Conservation (phyloP, 2,888 invertebrate genomes). For the Seladonia tumulorum region DNA sequence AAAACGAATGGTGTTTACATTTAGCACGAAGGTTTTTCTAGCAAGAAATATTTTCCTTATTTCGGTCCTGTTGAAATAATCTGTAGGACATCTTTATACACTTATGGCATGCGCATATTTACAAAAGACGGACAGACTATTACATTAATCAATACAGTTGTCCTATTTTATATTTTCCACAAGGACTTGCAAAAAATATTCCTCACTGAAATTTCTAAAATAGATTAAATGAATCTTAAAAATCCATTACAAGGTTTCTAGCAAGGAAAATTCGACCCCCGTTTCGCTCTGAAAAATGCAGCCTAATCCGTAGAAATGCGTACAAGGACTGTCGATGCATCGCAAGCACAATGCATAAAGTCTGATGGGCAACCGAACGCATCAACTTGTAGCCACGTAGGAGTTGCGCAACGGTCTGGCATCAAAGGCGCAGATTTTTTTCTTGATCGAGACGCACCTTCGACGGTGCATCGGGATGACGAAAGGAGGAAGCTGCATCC, state of each 20-base stretch:
- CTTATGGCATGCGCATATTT: too few species aligned
- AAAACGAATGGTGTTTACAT: too few species aligned
- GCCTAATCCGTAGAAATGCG: background rate
- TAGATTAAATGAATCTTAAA: too few species aligned
- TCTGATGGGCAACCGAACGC: background rate
- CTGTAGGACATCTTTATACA: too few species aligned
- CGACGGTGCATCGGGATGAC: constrained; percentile 12
- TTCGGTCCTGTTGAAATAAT: too few species aligned
- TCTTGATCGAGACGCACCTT: background rate
- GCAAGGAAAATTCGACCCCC: background rate
- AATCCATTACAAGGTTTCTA: background rate
- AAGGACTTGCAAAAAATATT: too few species aligned
- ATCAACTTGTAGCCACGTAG: background rate
- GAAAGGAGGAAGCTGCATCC: constrained; percentile 33
- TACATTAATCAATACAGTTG: too few species aligned
- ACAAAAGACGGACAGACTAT: too few species aligned
- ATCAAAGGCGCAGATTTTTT: constrained; percentile 25
- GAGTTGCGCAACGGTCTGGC: constrained; percentile 16
- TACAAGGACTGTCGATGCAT: background rate
- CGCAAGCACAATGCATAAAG: background rate
- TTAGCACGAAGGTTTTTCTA: too few species aligned
- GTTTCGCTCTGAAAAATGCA: background rate
- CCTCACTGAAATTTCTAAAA: too few species aligned
- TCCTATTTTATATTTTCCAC: too few species aligned
- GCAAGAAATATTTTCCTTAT: too few species aligned